Percentiles rank a stretch among this genome's conserved stretches.
These are phyloP conservation scores for Balaeniceps rex DNA, from an alignment of 2,113 vertebrate genomes.

Conservation along the genomic window DNA sequence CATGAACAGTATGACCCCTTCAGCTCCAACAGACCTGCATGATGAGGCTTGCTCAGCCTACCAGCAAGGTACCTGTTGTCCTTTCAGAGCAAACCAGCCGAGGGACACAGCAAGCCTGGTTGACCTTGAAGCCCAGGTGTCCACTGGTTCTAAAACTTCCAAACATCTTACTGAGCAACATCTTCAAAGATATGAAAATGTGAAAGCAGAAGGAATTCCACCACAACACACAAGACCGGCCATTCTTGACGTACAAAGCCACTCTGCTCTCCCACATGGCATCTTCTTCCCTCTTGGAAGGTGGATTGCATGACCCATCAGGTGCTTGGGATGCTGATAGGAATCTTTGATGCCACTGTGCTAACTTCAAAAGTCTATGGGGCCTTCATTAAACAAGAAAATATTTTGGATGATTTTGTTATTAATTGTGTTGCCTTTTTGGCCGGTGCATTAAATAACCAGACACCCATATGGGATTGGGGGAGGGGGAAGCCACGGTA, in stretches of 20 bases:
- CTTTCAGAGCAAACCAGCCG: not conserved
- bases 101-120: fast-evolving
- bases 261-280: not conserved
- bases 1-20: not conserved
- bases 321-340: not conserved
- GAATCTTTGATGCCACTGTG: slow-evolving; percentile 1
- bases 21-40: not conserved
- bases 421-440: slow-evolving; percentile 30
- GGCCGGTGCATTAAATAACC: slow-evolving; percentile 27
- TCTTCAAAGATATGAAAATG: not conserved
- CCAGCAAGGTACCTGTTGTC: not conserved
- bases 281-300: not conserved
- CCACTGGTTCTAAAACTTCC: not conserved
- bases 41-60: not conserved
- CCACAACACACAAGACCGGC: not conserved
- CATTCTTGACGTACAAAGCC: fast-evolving
- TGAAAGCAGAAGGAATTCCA: not conserved
- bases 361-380: not conserved
- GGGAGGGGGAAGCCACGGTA: not conserved
- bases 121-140: not conserved
- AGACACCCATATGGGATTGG: not conserved
- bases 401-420: not conserved
- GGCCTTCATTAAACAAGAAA: slow-evolving; percentile 5
- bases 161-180: not conserved
- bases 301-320: not conserved